Evolutionary conservation across 2,888 invertebrate species (phyloP).

Genomic region (Drosophila bunnanda): DNA sequence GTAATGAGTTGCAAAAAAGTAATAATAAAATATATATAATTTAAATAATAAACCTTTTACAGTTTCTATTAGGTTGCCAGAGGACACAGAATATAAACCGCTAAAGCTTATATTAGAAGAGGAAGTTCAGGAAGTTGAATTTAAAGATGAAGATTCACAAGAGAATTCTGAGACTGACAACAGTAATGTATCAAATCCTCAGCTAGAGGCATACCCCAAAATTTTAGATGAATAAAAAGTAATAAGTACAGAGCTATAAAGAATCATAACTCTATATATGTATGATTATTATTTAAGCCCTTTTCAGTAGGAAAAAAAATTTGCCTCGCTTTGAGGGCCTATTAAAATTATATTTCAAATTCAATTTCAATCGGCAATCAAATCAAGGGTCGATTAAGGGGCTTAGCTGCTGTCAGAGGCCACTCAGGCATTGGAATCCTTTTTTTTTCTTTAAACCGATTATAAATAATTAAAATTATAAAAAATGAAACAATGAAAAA

Average conservation of each 20-base stretch:
- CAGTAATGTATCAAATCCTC: not conserved
- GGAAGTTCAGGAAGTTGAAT: not conserved
- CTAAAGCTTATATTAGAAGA: not conserved
- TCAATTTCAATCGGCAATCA: constrained; percentile 23
- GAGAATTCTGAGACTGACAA: not conserved
- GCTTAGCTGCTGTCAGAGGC: constrained; percentile 54
- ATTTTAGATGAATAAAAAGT: not conserved
- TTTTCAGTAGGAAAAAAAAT: not conserved
- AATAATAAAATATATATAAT: not conserved
- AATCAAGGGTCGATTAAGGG: constrained; percentile 21
- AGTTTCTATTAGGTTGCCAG: not conserved
- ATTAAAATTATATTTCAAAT: constrained; percentile 23
- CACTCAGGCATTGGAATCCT: constrained; percentile 54
- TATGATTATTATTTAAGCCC: not conserved
- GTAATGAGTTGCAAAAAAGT: not conserved
- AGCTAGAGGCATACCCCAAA: not conserved
- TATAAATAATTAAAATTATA: constrained; percentile 73
- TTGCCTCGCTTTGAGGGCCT: not conserved
- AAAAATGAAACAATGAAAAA: constrained; percentile 23
- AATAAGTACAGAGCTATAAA: not conserved
- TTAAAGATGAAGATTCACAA: not conserved
- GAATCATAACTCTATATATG: too few species aligned
- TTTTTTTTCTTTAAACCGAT: constrained; percentile 60
- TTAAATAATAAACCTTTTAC: not conserved
- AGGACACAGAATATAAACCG: not conserved